Base-by-base conservation (phyloP, 2,888 invertebrate genomes). In the Tetrapedia diversipes region DNA sequence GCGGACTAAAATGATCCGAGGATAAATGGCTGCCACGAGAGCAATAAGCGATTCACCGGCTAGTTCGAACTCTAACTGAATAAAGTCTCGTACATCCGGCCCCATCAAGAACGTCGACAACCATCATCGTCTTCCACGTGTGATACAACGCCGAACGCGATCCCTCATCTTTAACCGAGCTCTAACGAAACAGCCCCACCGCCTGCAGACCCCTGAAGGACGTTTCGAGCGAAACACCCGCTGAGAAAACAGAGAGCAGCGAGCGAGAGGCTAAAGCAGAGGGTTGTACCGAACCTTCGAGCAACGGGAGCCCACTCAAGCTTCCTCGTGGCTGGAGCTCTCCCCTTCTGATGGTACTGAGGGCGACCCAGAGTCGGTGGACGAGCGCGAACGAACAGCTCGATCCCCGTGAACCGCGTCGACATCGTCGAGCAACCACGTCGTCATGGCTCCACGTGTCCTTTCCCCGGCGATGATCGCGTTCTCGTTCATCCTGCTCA, bases 301-400 rank as follows among this genome's bases (percentile, higher is more conserved):
- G 19, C 77, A 49, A 56, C 66, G 14, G 76, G 60, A 54, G 54
- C 67, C n/a, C 59, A 19, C 59, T 41, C 16, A 54, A 22, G 37
- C 53, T 63, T 69, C 49, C 54, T 70, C 74, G 74, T 69, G 27
- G 65, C 39, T 53, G 68, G 54, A 49, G 73, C 60, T 61, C 70
- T 49, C n/a, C n/a, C n/a, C 70, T 74, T 83, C 83, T 74, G 78
- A 82, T 81, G 86, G 80, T 78, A 81, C 57, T 75, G 45, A 67
- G 65, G 77, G 75, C 72, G 76, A 77, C 69, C 66, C 75, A 75
- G 54, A 53, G 56, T 14, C 82, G 82, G 72, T 65, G 80, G 77
- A 81, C 73, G 77, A 65, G 73, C 84, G 68, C 80, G 78, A 47
- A 61, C 68, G 69, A 65, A 54, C 69, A 67, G 73, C 69, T 74